These are phyloP conservation scores for Rhinolophus ferrumequinum DNA, from an alignment of 2,113 vertebrate genomes.

Conservation along the genomic window DNA sequence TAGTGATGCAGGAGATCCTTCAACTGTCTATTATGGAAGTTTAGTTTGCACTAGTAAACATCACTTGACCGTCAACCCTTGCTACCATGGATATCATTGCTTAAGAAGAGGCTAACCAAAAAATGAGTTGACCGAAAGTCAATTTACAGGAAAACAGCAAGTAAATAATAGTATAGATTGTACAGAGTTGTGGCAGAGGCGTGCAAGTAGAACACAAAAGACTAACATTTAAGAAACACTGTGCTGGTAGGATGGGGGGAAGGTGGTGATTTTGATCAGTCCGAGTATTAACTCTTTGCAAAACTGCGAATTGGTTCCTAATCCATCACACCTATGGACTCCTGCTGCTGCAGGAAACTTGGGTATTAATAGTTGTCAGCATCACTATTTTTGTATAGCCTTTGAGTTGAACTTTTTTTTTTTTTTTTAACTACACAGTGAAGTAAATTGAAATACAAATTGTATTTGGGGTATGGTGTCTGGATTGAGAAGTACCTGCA, in stretches of 20 bases:
- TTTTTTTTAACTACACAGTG: neutral
- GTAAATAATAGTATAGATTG: neutral
- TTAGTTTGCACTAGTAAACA: neutral
- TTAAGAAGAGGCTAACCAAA: slow-evolving; percentile 33
- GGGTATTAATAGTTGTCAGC: neutral
- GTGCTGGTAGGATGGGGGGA: neutral
- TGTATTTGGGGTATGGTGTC: neutral
- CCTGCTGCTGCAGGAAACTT: neutral
- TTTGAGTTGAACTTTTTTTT: neutral
- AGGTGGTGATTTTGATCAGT: neutral
- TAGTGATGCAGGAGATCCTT: neutral
- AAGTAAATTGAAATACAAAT: neutral
- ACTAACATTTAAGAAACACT: neutral
- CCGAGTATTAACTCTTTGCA: neutral
- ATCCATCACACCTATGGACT: neutral
- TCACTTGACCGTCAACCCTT: neutral
- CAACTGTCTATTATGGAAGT: neutral
- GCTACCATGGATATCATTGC: neutral
- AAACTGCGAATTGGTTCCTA: neutral
- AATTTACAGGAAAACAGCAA: slow-evolving; percentile 9
- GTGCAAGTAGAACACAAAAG: neutral
- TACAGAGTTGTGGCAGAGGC: neutral
- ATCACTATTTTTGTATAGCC: neutral
- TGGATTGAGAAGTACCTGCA: neutral
- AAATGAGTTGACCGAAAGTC: neutral